phyloP scores from a whole-genome alignment of 2,888 invertebrate genomes.

The Mechanitis messenoides region DNA sequence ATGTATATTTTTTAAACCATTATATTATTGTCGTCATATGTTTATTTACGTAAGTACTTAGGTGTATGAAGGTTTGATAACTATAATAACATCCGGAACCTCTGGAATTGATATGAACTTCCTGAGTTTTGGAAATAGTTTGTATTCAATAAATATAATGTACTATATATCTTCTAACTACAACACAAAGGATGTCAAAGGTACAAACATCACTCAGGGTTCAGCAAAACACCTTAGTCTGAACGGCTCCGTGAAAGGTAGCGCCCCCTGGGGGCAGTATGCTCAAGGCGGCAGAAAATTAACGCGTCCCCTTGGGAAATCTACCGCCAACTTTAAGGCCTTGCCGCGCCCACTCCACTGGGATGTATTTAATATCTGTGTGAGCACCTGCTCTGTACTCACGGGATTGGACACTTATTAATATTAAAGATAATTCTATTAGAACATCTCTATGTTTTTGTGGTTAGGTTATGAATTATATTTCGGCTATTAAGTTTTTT shows the following conservation, averaged over 20 bases:
- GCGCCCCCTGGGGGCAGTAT: conserved; percentile 80
- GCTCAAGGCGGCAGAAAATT: conserved; percentile 87
- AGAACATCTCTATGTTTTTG: not conserved
- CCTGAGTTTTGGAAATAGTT: too few relatives aligned
- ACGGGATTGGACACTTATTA: conserved; percentile 9
- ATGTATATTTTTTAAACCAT: too few relatives aligned
- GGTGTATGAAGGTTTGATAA: too few relatives aligned
- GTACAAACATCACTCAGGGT: conserved; percentile 68
- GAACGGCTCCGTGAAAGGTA: conserved; percentile 75
- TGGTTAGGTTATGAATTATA: not conserved
- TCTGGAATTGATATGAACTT: too few relatives aligned
- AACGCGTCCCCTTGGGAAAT: conserved; percentile 82
- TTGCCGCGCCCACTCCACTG: conserved; percentile 52
- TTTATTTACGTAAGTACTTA: too few relatives aligned
- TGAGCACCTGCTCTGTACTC: conserved; percentile 22
- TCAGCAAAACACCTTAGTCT: conserved; percentile 74
- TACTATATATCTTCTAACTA: too few relatives aligned
- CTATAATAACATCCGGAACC: too few relatives aligned
- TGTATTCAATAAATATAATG: too few relatives aligned
- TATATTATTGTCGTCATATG: too few relatives aligned
- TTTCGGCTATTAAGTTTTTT: too few relatives aligned
- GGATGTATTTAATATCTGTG: conserved; percentile 70
- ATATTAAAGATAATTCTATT: not conserved
- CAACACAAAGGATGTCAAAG: conserved; percentile 21
- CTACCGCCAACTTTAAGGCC: conserved; percentile 75